phyloP scores from a whole-genome alignment of 1,140 invertebrate species.

The Sipha flava region DNA sequence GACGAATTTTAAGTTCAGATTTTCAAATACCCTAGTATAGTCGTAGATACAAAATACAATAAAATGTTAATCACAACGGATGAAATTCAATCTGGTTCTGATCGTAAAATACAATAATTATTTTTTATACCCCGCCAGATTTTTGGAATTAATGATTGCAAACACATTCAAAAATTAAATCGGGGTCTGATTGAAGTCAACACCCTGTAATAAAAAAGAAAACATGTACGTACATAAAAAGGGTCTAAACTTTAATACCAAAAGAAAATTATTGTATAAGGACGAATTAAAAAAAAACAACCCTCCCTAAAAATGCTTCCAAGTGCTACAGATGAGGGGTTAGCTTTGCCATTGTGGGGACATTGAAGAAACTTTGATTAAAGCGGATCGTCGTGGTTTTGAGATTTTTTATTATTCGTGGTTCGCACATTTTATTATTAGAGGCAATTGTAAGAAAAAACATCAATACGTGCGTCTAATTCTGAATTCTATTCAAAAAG shows the following conservation, averaged over 20 bases:
- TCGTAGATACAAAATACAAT: background rate
- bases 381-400: background rate
- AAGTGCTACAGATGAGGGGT: background rate
- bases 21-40: too few species aligned
- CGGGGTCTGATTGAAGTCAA: conserved; percentile 23
- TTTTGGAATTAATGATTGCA: conserved; percentile 11
- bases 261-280: conserved; percentile 23
- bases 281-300: conserved; percentile 22
- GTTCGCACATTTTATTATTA: background rate
- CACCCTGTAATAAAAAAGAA: conserved; percentile 24
- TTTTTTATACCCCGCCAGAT: background rate
- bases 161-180: background rate
- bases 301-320: background rate
- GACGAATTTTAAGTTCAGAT: too few species aligned
- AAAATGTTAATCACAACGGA: background rate
- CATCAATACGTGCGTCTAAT: conserved; percentile 5
- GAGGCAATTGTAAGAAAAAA: conserved; percentile 11
- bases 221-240: background rate
- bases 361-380: conserved; percentile 28
- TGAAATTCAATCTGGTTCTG: background rate
- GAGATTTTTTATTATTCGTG: background rate
- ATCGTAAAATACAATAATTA: conserved; percentile 19
- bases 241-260: background rate
- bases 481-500: background rate
- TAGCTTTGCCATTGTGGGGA: background rate